These are phyloP conservation scores for Callipepla squamata DNA, from an alignment of 2,113 vertebrate genomes.

Conservation along the genomic window DNA sequence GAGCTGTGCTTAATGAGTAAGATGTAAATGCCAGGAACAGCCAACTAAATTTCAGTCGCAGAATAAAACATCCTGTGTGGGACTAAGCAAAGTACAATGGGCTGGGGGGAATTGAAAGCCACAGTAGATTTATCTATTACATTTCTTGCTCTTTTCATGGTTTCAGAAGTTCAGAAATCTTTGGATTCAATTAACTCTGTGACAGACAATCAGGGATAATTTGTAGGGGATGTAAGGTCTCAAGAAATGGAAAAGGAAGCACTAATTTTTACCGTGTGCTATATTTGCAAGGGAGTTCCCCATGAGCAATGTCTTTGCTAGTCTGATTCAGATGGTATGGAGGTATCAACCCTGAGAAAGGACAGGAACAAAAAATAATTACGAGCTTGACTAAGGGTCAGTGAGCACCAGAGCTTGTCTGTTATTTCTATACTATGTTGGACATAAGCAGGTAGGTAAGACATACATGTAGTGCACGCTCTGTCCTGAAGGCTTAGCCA, in stretches of 20 bases:
- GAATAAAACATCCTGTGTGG: not conserved
- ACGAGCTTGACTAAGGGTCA: not conserved
- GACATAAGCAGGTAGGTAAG: not conserved
- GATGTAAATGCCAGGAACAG: not conserved
- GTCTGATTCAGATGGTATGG: not conserved
- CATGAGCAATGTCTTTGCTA: not conserved
- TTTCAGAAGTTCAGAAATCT: not conserved
- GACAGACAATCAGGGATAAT: not conserved
- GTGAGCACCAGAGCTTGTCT: not conserved
- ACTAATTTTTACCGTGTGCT: not conserved
- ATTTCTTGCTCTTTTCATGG: not conserved
- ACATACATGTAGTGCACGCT: not conserved
- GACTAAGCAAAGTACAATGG: not conserved
- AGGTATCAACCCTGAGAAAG: not conserved
- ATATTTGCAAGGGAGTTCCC: not conserved
- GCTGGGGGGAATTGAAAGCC: not conserved
- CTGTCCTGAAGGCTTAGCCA: not conserved
- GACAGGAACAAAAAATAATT: not conserved
- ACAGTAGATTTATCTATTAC: not conserved
- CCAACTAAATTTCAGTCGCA: not conserved
- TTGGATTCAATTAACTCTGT: not conserved
- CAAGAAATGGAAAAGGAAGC: not conserved
- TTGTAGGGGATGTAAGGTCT: not conserved
- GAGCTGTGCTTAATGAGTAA: not conserved
- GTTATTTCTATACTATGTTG: fast-evolving